phyloP scores from a whole-genome alignment of 2,888 invertebrate species.

The Euplagia quadripunctaria region DNA sequence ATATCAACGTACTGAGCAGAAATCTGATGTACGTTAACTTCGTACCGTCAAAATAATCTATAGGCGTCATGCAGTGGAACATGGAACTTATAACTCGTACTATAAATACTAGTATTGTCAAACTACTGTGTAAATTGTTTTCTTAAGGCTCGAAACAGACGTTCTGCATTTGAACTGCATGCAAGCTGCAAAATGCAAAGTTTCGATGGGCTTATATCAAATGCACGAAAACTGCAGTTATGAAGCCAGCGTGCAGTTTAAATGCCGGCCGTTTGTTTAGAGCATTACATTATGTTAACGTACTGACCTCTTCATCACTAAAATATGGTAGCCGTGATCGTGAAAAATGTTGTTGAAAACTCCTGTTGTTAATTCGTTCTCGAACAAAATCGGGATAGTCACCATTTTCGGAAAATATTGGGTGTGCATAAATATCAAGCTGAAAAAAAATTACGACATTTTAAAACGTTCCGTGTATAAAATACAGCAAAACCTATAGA shows the following conservation, averaged over 20 bases:
- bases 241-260: neutral
- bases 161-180: too few species aligned
- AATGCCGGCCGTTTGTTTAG: neutral
- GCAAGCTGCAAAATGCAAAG: neutral
- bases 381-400: slow-evolving; percentile 83
- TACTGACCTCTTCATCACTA: slow-evolving; percentile 75
- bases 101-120: too few species aligned
- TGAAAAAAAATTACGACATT: slow-evolving; percentile 45
- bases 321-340: slow-evolving; percentile 84
- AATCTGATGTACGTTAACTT: too few species aligned
- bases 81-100: too few species aligned
- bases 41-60: too few species aligned
- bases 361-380: slow-evolving; percentile 77
- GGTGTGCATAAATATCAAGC: slow-evolving; percentile 84
- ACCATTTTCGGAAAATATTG: slow-evolving; percentile 81
- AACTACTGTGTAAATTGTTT: too few species aligned
- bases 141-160: too few species aligned
- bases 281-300: neutral
- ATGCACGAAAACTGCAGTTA: neutral
- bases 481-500: neutral
- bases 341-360: slow-evolving; percentile 76
- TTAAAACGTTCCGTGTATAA: neutral
- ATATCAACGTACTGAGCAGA: too few species aligned
- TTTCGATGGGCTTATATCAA: neutral
- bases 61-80: too few species aligned